Percentiles rank a stretch among this genome's conserved stretches.
phyloP scores from a whole-genome alignment of 2,888 invertebrate genomes.

The Clitarchus hookeri region DNA sequence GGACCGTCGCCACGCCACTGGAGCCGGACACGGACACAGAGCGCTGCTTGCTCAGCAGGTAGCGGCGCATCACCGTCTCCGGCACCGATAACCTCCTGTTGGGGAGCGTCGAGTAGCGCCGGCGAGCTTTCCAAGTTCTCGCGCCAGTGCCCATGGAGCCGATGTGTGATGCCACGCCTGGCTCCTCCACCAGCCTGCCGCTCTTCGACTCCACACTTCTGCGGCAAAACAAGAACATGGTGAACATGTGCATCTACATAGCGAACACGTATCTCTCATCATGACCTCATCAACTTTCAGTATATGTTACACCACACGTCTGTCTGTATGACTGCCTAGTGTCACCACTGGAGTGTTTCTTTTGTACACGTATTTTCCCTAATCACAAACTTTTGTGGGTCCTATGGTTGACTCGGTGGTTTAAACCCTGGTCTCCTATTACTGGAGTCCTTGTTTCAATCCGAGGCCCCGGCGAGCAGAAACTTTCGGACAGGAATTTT shows the following conservation, averaged over 20 bases:
- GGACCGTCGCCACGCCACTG: slow-evolving; percentile 35
- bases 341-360: no score
- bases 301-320: no score
- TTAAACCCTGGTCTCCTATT: no score
- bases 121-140: slow-evolving; percentile 44
- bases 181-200: slow-evolving; percentile 33
- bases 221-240: slow-evolving; percentile 31
- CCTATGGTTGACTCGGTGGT: no score
- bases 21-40: slow-evolving; percentile 32
- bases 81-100: slow-evolving; percentile 68
- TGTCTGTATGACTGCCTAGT: no score
- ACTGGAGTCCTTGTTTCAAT: no score
- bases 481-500: no score
- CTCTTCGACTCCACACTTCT: not conserved
- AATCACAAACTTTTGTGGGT: no score
- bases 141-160: slow-evolving; percentile 43
- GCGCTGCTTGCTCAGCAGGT: slow-evolving; percentile 45
- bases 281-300: no score
- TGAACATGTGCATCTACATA: not conserved
- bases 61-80: slow-evolving; percentile 71
- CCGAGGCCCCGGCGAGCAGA: no score
- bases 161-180: slow-evolving; percentile 29
- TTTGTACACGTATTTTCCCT: no score
- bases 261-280: not conserved
- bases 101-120: slow-evolving; percentile 52